Percentiles rank a stretch among this genome's conserved stretches.
These are phyloP conservation scores for Lordiphosa stackelbergi DNA, from an alignment of 1,140 invertebrate genomes.

Conservation along the genomic window DNA sequence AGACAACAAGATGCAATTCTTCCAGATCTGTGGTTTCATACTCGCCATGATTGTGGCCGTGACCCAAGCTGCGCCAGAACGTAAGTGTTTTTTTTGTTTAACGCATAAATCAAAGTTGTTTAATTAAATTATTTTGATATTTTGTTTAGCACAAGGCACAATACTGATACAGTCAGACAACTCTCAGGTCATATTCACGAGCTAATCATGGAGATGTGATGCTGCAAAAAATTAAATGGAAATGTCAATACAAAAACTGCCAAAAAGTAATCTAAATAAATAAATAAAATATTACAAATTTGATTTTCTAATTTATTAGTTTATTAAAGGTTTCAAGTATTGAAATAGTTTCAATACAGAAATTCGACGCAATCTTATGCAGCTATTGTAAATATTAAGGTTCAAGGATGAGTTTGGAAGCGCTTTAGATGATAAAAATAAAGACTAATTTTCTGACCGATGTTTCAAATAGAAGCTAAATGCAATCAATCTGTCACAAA, in stretches of 20 bases:
- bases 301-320: not conserved
- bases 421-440: too few species aligned
- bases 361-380: too few species aligned
- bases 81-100: constrained; percentile 16
- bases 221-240: not conserved
- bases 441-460: too few species aligned
- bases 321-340: too few species aligned
- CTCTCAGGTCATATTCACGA: constrained; percentile 23
- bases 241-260: not conserved
- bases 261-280: not conserved
- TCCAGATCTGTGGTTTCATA: constrained; percentile 31
- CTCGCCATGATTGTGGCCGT: constrained; percentile 35
- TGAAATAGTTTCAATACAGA: too few species aligned
- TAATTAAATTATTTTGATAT: not conserved
- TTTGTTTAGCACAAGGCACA: constrained; percentile 25
- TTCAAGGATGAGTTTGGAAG: too few species aligned
- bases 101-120: not conserved
- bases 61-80: constrained; percentile 30
- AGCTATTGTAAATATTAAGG: too few species aligned
- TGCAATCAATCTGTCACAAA: too few species aligned
- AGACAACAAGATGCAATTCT: constrained; percentile 35
- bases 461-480: too few species aligned
- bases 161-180: constrained; percentile 33
- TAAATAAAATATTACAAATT: too few species aligned
- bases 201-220: constrained; percentile 2